Conservation (phyloP, 2,888 invertebrate genomes). For the Mactromeris polynyma region DNA sequence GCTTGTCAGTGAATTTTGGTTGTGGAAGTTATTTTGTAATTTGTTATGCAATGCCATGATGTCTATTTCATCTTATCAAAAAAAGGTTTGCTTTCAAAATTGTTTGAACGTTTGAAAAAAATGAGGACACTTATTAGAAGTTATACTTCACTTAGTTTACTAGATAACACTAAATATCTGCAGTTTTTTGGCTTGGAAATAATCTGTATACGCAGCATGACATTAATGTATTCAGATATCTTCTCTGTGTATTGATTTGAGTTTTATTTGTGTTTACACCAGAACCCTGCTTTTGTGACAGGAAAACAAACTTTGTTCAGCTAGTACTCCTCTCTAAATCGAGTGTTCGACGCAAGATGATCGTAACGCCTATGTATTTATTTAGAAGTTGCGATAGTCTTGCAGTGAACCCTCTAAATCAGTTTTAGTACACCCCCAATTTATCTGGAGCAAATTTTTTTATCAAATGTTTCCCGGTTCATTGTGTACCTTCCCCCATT, state of each 20-base stretch:
- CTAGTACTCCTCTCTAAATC: slow-evolving; percentile 20
- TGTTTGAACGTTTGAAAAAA: too few relatives aligned
- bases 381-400: too few relatives aligned
- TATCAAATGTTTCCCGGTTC: background rate
- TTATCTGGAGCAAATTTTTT: background rate
- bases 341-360: too few relatives aligned
- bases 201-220: slow-evolving; percentile 32
- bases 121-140: background rate
- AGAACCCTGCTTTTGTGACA: slow-evolving; percentile 54
- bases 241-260: slow-evolving; percentile 30
- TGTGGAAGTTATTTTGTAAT: background rate
- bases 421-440: background rate
- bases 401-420: too few relatives aligned
- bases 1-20: background rate
- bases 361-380: too few relatives aligned
- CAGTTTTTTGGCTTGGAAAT: background rate
- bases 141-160: background rate
- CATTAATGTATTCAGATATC: slow-evolving; percentile 12
- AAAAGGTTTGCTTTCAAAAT: background rate
- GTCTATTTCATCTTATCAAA: background rate
- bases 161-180: background rate
- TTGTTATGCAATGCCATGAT: background rate
- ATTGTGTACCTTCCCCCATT: slow-evolving; percentile 3
- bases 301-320: slow-evolving; percentile 54
- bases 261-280: slow-evolving; percentile 56